A percentile compares a stretch with the other conserved stretches of the same genome.
Evolutionary conservation across 2,888 invertebrate genomes (phyloP).

Genomic region (Eueremaeus valkanovi): DNA sequence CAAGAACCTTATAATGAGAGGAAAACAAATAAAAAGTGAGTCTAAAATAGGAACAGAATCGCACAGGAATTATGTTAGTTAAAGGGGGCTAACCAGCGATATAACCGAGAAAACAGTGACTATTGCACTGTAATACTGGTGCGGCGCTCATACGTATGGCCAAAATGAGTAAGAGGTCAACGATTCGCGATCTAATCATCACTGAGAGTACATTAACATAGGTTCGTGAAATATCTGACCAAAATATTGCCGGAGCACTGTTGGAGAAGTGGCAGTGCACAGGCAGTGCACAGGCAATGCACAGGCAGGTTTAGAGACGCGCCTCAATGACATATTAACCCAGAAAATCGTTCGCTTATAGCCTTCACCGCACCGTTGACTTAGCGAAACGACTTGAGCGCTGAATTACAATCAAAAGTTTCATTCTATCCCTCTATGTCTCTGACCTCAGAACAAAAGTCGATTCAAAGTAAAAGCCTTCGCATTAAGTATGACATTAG

Average conservation of each 20-base stretch:
- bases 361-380: constrained; percentile 30
- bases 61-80: background rate
- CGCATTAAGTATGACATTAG: background rate
- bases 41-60: background rate
- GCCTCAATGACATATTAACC: constrained; percentile 34
- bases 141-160: background rate
- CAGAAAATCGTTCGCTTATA: constrained; percentile 23
- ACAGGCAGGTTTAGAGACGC: constrained; percentile 20
- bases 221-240: constrained; percentile 33
- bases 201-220: constrained; percentile 25
- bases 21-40: background rate
- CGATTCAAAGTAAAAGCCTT: constrained; percentile 9
- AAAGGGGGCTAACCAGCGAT: background rate
- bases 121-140: background rate
- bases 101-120: background rate
- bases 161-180: constrained; percentile 6
- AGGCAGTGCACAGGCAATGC: background rate
- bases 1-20: constrained; percentile 13
- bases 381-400: background rate
- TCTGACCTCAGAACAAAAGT: constrained; percentile 6
- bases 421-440: background rate
- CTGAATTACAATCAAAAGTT: constrained; percentile 1
- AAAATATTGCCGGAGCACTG: background rate
- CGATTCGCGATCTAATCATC: constrained; percentile 30
- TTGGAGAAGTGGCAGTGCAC: background rate